A percentile compares a stretch with the other conserved stretches of the same genome.
These are phyloP conservation scores for Leucoma salicis DNA, from an alignment of 2,888 invertebrate species.

Conservation along the genomic window DNA sequence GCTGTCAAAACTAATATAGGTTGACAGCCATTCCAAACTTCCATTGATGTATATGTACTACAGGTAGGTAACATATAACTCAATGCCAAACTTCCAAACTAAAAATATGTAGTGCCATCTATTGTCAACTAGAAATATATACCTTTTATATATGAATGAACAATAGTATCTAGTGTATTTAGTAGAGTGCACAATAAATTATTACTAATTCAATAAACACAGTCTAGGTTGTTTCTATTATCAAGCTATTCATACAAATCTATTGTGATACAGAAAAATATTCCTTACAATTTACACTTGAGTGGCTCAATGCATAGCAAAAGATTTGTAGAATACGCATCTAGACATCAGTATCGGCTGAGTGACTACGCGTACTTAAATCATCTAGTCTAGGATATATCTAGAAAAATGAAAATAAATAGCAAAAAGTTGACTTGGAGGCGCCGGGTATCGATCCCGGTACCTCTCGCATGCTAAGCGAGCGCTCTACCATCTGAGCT, in stretches of 20 bases:
- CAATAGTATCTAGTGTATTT: too few species aligned
- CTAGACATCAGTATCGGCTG: constrained; percentile 21
- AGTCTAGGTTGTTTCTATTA: too few species aligned
- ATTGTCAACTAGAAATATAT: not conserved
- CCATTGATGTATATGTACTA: too few species aligned
- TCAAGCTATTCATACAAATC: constrained; percentile 36
- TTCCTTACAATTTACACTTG: constrained; percentile 20
- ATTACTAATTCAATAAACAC: too few species aligned
- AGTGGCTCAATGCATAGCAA: constrained; percentile 24
- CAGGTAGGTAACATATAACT: too few species aligned
- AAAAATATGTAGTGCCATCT: not conserved
- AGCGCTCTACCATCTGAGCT: constrained; percentile 76
- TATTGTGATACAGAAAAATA: constrained; percentile 32
- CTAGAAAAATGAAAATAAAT: constrained; percentile 10
- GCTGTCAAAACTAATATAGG: too few species aligned
- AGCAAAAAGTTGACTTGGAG: constrained; percentile 57
- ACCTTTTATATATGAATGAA: too few species aligned
- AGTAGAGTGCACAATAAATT: too few species aligned
- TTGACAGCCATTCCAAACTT: too few species aligned
- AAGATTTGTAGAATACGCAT: constrained; percentile 30
- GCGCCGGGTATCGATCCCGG: constrained; percentile 83
- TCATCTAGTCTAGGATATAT: constrained; percentile 11
- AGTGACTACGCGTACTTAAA: constrained; percentile 22
- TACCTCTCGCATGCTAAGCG: constrained; percentile 83
- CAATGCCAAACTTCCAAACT: too few species aligned